A percentile compares a stretch with the other conserved stretches of the same genome.
These are phyloP conservation scores for Echinops telfairi DNA, from an alignment of 2,113 vertebrate species.

Conservation along the genomic window DNA sequence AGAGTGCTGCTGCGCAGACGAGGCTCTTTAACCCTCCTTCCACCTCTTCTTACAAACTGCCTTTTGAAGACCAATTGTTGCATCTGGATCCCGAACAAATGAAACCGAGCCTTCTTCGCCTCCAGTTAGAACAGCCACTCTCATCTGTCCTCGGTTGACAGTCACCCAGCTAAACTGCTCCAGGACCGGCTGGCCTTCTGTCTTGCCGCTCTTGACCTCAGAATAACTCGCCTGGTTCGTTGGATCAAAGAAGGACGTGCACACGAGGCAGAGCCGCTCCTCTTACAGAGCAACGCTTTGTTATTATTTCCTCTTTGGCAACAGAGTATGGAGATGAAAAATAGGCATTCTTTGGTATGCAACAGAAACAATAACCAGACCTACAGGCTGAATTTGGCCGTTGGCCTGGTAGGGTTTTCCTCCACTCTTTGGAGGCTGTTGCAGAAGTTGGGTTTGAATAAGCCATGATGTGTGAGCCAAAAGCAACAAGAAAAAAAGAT, in stretches of 20 bases:
- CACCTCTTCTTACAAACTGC: background rate
- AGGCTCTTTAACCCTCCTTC: too few relatives aligned
- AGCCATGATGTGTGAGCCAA: conserved; percentile 45
- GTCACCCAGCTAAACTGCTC: background rate
- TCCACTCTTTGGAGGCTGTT: conserved; percentile 11
- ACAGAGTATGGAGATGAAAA: conserved; percentile 47
- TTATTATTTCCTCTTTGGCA: conserved; percentile 69
- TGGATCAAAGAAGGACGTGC: conserved; percentile 61
- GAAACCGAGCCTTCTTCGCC: conserved; percentile 28
- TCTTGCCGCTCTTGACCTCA: conserved; percentile 54
- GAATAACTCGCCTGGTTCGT: conserved; percentile 68
- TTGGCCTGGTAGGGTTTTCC: background rate
- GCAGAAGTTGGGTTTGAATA: background rate
- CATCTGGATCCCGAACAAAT: conserved; percentile 66
- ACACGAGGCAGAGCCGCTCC: conserved; percentile 31
- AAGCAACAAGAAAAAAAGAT: background rate
- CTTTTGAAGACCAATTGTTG: background rate
- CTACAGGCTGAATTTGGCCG: background rate
- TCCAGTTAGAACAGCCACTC: background rate
- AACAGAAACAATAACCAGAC: conserved; percentile 41
- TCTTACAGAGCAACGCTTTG: conserved; percentile 49
- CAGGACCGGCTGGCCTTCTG: background rate
- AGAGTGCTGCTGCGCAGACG: background rate
- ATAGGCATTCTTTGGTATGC: conserved; percentile 40
- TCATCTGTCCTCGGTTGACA: conserved; percentile 65